phyloP scores from a whole-genome alignment of 2,888 invertebrate species.

The Mythimna vitellina region DNA sequence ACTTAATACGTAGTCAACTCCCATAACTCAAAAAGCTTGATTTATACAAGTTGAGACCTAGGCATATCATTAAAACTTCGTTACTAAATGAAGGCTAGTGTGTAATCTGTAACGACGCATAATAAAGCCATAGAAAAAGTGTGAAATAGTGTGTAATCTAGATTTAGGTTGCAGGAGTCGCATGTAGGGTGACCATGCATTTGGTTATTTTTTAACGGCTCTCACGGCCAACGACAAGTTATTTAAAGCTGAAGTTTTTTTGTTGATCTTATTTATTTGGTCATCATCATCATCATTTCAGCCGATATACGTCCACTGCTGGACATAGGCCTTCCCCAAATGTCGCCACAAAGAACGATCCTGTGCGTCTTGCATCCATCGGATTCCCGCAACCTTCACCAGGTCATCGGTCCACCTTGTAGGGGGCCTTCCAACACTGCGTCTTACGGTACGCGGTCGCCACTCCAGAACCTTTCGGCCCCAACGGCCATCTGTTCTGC shows the following conservation, averaged over 20 bases:
- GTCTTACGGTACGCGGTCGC: no score
- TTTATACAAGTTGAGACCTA: constrained; percentile 24
- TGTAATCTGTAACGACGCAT: constrained; percentile 50
- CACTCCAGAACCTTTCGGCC: no score
- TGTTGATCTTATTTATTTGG: no score
- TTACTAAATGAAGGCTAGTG: constrained; percentile 47
- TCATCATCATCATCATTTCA: no score
- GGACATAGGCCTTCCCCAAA: no score
- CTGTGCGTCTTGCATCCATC: no score
- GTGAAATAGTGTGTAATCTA: constrained; percentile 54
- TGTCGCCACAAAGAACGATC: no score
- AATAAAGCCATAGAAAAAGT: constrained; percentile 53
- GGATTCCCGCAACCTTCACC: no score
- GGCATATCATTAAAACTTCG: constrained; percentile 54
- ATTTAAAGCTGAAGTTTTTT: not conserved
- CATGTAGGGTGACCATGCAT: constrained; percentile 21
- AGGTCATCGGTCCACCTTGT: no score
- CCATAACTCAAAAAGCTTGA: constrained; percentile 12
- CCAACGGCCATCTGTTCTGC: no score
- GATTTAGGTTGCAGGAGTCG: constrained; percentile 54
- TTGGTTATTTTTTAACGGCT: not conserved
- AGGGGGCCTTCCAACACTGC: no score
- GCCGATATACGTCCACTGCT: no score
- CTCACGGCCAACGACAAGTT: not conserved
- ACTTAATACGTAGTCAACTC: not conserved